A percentile compares a stretch with the other conserved stretches of the same genome.
phyloP scores from a whole-genome alignment of 37 sponge, comb jelly and placozoan genomes.

The Mnemiopsis leidyi region DNA sequence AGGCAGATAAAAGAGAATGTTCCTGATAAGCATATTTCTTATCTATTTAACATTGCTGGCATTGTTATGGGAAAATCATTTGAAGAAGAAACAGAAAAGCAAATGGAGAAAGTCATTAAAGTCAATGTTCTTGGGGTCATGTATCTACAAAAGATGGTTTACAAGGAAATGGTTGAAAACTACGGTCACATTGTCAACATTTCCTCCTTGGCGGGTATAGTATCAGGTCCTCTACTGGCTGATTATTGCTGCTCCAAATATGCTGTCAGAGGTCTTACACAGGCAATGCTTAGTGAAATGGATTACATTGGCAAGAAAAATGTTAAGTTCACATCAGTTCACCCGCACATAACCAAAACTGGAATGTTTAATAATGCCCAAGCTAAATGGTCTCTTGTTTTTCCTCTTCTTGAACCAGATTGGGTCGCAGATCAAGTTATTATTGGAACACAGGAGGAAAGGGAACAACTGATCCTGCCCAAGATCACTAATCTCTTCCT shows the following conservation, averaged over 20 bases:
- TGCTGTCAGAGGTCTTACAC: slow-evolving; percentile 30
- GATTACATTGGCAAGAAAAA: background rate
- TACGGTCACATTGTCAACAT: slow-evolving; percentile 63
- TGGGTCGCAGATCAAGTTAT: slow-evolving; percentile 20
- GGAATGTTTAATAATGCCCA: slow-evolving; percentile 39
- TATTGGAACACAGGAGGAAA: slow-evolving; percentile 29
- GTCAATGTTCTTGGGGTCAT: slow-evolving; percentile 40
- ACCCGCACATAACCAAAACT: slow-evolving; percentile 43
- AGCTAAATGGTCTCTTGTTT: background rate
- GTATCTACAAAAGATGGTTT: background rate
- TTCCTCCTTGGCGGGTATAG: slow-evolving; percentile 26
- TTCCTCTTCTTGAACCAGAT: slow-evolving; percentile 19
- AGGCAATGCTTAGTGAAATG: background rate
- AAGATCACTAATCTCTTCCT: background rate
- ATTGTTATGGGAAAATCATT: slow-evolving; percentile 33
- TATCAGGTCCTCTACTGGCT: background rate
- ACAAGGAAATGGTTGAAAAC: background rate
- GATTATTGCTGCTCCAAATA: slow-evolving; percentile 38
- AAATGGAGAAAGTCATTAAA: slow-evolving; percentile 33
- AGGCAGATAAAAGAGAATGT: slow-evolving; percentile 13
- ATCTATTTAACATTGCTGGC: slow-evolving; percentile 62
- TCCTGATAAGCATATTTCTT: slow-evolving; percentile 44
- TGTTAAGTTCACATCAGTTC: slow-evolving; percentile 6
- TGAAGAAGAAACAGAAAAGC: background rate
- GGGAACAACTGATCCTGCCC: slow-evolving; percentile 10